phyloP scores from a whole-genome alignment of 2,888 invertebrate genomes.

The Axea sp. region DNA sequence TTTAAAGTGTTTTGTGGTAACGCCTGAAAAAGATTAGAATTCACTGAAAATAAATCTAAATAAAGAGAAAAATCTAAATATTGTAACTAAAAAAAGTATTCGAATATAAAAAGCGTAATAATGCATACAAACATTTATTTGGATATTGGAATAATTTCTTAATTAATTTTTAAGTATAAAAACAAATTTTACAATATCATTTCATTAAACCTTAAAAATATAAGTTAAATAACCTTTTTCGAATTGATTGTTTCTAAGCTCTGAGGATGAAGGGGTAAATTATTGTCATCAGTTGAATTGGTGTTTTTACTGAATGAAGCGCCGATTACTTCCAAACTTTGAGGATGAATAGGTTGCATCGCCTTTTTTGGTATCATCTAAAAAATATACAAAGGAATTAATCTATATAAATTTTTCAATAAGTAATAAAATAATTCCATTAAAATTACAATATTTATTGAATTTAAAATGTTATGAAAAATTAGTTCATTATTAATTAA shows the following conservation, averaged over 20 bases:
- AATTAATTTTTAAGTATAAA: too few species aligned
- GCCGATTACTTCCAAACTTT: constrained; percentile 77
- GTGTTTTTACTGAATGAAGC: constrained; percentile 74
- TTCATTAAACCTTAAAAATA: too few species aligned
- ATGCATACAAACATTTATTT: too few species aligned
- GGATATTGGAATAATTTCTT: too few species aligned
- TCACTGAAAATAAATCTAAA: not conserved
- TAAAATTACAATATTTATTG: too few species aligned
- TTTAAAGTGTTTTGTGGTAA: constrained; percentile 77
- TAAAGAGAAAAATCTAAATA: too few species aligned
- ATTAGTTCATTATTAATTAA: too few species aligned
- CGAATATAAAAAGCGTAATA: too few species aligned
- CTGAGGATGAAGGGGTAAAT: constrained; percentile 89
- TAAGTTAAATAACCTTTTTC: constrained; percentile 71
- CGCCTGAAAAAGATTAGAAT: constrained; percentile 65
- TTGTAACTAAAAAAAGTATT: too few species aligned
- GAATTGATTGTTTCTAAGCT: constrained; percentile 87
- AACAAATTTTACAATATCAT: too few species aligned
- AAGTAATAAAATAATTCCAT: not conserved
- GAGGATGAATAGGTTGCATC: constrained; percentile 75
- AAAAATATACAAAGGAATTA: not conserved
- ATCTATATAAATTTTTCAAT: not conserved
- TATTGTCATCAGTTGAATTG: constrained; percentile 78
- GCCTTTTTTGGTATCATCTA: constrained; percentile 75
- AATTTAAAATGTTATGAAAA: too few species aligned